phyloP scores from a whole-genome alignment of 2,797 vertebrate species.

The Intellagama lesueurii region DNA sequence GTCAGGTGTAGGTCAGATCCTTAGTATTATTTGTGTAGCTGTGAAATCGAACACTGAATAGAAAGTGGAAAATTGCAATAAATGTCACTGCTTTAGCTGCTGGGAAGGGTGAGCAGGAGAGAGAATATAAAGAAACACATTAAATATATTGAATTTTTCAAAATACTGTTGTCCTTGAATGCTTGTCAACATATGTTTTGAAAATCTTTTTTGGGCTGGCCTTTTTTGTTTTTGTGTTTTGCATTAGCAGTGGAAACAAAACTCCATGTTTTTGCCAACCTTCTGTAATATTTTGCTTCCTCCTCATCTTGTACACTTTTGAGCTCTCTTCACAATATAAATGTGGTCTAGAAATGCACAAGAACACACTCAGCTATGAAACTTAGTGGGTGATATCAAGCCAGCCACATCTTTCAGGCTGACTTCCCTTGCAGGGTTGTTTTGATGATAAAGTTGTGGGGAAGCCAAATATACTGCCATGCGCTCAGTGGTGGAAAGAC shows the following conservation, averaged over 20 bases:
- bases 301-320: neutral
- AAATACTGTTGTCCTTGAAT: constrained; percentile 21
- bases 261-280: constrained; percentile 35
- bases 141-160: constrained; percentile 31
- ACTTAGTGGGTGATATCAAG: no score
- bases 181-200: constrained; percentile 22
- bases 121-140: constrained; percentile 10
- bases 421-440: no score
- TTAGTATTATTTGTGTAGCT: constrained; percentile 42
- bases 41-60: constrained; percentile 36
- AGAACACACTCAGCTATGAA: neutral
- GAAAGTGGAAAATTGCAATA: constrained; percentile 34
- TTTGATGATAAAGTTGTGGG: no score
- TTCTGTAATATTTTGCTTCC: constrained; percentile 3
- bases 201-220: constrained; percentile 1
- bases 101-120: constrained; percentile 6
- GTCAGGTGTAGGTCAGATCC: constrained; percentile 32
- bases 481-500: no score
- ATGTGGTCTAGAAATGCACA: constrained; percentile 3
- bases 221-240: constrained; percentile 22
- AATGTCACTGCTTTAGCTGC: constrained; percentile 42
- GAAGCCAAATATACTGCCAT: no score
- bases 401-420: no score
- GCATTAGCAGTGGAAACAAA: constrained; percentile 37
- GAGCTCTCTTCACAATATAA: constrained; percentile 18